Evolutionary conservation across 2,797 vertebrate genomes (phyloP), one percentile per base, ranked within the genome.

Genomic region (Euphonia xanthogaster): DNA sequence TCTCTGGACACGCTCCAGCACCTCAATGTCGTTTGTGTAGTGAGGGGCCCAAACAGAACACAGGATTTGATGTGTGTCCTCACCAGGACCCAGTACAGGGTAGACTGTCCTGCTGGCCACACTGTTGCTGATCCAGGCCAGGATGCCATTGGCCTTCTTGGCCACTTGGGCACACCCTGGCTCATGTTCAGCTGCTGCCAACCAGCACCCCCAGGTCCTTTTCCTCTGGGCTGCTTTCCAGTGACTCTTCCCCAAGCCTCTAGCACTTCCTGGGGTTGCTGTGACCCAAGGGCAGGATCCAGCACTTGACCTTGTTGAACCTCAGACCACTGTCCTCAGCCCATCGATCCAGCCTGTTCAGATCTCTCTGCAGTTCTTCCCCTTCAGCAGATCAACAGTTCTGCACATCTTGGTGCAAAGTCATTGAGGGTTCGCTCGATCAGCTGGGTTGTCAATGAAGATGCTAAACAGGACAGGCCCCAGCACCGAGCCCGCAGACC

Each of bases 111-210:
- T 67, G 25, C 14, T 67, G 54, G 27, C 27, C 51, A 21, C 27
- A 9, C 22, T 27, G 1, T 24, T 86, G 16, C 84, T 57, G 31
- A 16, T 27, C 2, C 22, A 47, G 22, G 30, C 53, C 17, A 10
- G 40, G 8, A 8, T 53, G 18, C 30, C 86, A 17, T 11, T 47
- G 7, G 47, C 30, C 22, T 61, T 67, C 22, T 60, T 67, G 60
- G 45, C 45, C 12, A 31, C 39, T 4, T 30, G 31, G 33, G 25
- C 40, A 47, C 40, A 23, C 5, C 0, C 54, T 74, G 18, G 12
- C 30, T 74, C 5, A 2, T 2, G 33, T 35, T 47, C 39, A 31
- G 33, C 47, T 30, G n/a, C 54, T 53, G 33, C 30, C 1, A 0
- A 12, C 10, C 39, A 40, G 18, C 25, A 35, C 6, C 18, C 25